Percentiles rank a stretch among this genome's conserved stretches.
Conservation (phyloP, 2,888 invertebrate species). For the Melolontha melolontha region DNA sequence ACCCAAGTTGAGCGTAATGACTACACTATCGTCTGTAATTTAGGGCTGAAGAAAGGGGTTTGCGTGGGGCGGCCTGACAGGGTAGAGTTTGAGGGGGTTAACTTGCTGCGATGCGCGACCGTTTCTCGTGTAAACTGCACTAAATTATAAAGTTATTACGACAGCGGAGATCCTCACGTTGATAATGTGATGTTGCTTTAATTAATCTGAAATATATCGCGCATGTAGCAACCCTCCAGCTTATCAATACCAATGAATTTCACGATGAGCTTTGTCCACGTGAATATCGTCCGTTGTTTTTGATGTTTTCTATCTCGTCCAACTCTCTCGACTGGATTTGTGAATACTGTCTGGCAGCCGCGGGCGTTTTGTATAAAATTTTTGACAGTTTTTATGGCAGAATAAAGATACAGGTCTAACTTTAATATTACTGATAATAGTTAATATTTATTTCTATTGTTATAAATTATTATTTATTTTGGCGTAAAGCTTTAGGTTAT, state of each 20-base stretch:
- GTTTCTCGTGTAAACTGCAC: slow-evolving; percentile 63
- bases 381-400: too few species aligned
- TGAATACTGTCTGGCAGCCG: background rate
- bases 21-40: slow-evolving; percentile 61
- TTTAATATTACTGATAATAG: too few species aligned
- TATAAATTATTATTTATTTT: too few species aligned
- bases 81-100: slow-evolving; percentile 49
- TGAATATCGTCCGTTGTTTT: slow-evolving; percentile 39
- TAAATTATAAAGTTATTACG: slow-evolving; percentile 69
- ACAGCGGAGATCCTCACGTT: slow-evolving; percentile 66
- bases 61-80: slow-evolving; percentile 45
- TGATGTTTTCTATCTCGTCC: slow-evolving; percentile 34
- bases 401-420: too few species aligned
- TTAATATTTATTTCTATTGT: too few species aligned
- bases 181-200: slow-evolving; percentile 68
- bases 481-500: too few species aligned
- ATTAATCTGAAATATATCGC: slow-evolving; percentile 67
- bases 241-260: slow-evolving; percentile 50
- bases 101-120: slow-evolving; percentile 55
- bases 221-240: slow-evolving; percentile 55
- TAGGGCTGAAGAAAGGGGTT: slow-evolving; percentile 54
- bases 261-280: slow-evolving; percentile 44
- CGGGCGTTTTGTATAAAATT: background rate
- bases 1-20: slow-evolving; percentile 57
- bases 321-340: background rate